phyloP scores from a whole-genome alignment of 2,888 invertebrate species.

The Calliphora vomitoria region DNA sequence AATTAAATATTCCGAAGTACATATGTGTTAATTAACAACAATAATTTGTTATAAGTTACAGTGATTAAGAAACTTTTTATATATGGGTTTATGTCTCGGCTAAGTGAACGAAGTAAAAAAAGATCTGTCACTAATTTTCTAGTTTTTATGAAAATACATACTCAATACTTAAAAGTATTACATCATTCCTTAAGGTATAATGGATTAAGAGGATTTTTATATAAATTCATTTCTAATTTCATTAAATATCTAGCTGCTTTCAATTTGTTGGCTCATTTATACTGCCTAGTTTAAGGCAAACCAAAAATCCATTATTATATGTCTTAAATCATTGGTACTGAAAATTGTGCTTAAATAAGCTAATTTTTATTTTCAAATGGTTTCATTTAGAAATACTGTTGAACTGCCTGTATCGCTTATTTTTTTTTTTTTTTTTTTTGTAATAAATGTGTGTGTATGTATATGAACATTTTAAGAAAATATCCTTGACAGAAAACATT shows the following conservation, averaged over 20 bases:
- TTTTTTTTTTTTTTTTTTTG: not conserved
- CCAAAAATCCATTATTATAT: not conserved
- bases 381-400: not conserved
- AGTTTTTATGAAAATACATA: no score
- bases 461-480: conserved; percentile 31
- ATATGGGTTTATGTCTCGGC: no score
- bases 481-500: conserved; percentile 60
- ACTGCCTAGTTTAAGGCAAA: not conserved
- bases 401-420: not conserved
- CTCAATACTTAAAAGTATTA: no score
- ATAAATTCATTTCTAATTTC: no score
- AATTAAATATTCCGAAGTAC: no score
- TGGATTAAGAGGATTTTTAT: no score
- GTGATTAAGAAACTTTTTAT: no score
- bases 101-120: no score
- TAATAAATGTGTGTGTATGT: not conserved
- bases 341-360: not conserved
- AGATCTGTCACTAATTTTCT: no score
- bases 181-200: no score
- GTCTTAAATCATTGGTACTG: not conserved
- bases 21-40: no score
- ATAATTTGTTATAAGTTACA: no score
- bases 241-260: not conserved
- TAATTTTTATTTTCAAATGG: not conserved
- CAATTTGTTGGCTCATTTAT: not conserved